These are phyloP conservation scores for Carposina sasakii DNA, from an alignment of 1,140 invertebrate genomes.

Conservation along the genomic window DNA sequence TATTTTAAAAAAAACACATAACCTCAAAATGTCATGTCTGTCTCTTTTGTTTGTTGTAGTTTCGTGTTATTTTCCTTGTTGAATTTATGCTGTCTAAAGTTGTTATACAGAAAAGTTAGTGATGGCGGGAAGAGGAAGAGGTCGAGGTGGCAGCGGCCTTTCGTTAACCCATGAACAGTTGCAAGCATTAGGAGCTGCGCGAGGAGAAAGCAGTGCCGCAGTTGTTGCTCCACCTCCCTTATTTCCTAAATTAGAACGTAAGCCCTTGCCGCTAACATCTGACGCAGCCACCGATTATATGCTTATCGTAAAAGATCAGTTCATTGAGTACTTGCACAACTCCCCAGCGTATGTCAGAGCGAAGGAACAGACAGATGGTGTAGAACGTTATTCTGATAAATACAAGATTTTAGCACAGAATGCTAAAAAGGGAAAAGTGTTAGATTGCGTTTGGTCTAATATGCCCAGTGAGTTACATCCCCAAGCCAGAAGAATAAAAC, in stretches of 20 bases:
- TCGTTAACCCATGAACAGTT: constrained; percentile 67
- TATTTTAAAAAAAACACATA: no score
- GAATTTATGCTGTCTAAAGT: not conserved
- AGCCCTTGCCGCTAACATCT: constrained; percentile 53
- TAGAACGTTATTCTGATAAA: constrained; percentile 70
- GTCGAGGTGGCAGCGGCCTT: constrained; percentile 42
- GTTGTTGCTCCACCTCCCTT: constrained; percentile 60
- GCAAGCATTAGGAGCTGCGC: constrained; percentile 58
- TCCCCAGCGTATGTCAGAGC: constrained; percentile 63
- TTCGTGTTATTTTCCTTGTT: no score
- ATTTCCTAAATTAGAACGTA: constrained; percentile 66
- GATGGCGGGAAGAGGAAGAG: constrained; percentile 65
- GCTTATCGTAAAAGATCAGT: constrained; percentile 68
- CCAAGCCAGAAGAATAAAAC: constrained; percentile 31
- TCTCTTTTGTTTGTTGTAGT: no score
- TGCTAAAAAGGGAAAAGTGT: constrained; percentile 50
- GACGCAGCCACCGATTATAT: constrained; percentile 69
- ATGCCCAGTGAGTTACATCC: constrained; percentile 64
- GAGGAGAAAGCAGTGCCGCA: constrained; percentile 53
- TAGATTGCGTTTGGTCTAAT: constrained; percentile 59
- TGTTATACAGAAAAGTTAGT: not conserved
- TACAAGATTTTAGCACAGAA: constrained; percentile 65
- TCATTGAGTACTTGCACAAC: constrained; percentile 67
- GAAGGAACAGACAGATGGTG: constrained; percentile 50
- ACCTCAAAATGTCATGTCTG: no score